A percentile compares a stretch with the other conserved stretches of the same genome.
These are phyloP conservation scores for Hypercompe scribonia DNA, from an alignment of 2,888 invertebrate genomes.

Conservation along the genomic window DNA sequence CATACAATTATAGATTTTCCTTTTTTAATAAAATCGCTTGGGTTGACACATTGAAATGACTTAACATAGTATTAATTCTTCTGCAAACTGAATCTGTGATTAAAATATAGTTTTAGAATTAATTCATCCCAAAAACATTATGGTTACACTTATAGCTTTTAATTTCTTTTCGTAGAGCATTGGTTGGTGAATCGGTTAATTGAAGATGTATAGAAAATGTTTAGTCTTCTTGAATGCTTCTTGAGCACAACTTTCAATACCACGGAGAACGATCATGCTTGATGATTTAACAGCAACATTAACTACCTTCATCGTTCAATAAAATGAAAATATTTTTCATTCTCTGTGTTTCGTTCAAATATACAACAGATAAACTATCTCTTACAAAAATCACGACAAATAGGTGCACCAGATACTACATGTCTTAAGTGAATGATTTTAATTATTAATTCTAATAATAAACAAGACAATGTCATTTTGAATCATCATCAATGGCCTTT, in stretches of 20 bases:
- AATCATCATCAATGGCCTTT: no score
- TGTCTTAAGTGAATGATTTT: no score
- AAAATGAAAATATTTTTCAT: background rate
- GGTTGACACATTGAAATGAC: conserved; percentile 35
- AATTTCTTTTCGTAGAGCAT: background rate
- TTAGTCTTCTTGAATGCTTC: background rate
- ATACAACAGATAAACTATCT: no score
- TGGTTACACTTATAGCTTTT: background rate
- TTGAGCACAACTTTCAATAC: no score
- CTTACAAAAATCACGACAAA: no score
- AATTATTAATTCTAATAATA: no score
- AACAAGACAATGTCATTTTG: no score
- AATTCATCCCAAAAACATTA: background rate
- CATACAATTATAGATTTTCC: conserved; percentile 30
- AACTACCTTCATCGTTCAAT: background rate
- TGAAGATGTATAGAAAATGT: background rate
- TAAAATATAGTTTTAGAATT: conserved; percentile 1
- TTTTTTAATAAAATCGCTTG: conserved; percentile 42
- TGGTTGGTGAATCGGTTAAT: background rate
- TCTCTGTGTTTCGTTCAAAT: background rate
- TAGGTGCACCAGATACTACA: no score
- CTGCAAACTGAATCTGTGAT: conserved; percentile 24
- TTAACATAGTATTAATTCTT: conserved; percentile 22
- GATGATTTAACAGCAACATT: background rate
- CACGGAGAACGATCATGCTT: no score